These are phyloP conservation scores for Amphiduros pacificus DNA, from an alignment of 2,888 invertebrate species.

Conservation along the genomic window DNA sequence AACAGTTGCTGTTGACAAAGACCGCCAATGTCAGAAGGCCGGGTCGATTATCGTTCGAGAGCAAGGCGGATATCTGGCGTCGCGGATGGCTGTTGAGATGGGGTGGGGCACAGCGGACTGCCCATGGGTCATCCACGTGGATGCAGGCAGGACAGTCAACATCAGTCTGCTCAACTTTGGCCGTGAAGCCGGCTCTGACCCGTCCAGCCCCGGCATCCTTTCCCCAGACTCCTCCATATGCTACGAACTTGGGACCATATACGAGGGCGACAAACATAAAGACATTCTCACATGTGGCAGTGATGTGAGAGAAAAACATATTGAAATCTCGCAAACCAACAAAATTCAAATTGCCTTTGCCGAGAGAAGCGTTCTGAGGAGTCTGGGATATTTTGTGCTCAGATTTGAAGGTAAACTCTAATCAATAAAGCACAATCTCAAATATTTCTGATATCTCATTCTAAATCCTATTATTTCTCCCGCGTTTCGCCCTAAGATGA, in stretches of 20 bases:
- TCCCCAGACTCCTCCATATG: constrained; percentile 7
- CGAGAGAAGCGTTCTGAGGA: constrained; percentile 5
- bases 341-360: constrained; percentile 13
- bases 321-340: constrained; percentile 12
- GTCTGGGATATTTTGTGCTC: constrained; percentile 15
- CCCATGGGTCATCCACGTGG: constrained; percentile 3
- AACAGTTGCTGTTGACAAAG: constrained; percentile 2
- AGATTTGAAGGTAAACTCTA: constrained; percentile 15
- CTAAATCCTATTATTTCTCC: neutral
- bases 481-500: too few species aligned
- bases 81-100: neutral
- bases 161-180: constrained; percentile 13
- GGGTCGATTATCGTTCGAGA: neutral
- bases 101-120: constrained; percentile 5
- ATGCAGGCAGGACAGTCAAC: neutral
- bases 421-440: neutral
- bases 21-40: neutral
- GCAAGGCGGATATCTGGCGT: constrained; percentile 1
- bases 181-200: neutral
- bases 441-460: neutral
- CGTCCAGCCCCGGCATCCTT: neutral
- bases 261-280: constrained; percentile 3
- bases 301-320: constrained; percentile 2
- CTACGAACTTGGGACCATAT: constrained; percentile 12
- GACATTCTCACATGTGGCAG: constrained; percentile 9